phyloP scores from a whole-genome alignment of 2,888 invertebrate genomes.

The Apeira syringaria region DNA sequence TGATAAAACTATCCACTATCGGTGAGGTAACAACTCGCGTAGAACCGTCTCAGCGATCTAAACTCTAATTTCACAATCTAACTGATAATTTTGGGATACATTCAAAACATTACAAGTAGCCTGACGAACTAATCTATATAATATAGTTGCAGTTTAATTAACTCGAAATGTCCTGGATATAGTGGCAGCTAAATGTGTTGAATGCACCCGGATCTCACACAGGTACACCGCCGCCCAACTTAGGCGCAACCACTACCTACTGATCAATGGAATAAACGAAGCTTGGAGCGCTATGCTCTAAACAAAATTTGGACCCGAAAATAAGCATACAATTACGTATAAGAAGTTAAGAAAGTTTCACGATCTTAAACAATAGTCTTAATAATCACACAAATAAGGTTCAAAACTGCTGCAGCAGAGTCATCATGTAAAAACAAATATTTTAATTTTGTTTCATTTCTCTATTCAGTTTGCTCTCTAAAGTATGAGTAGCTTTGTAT shows the following conservation, averaged over 20 bases:
- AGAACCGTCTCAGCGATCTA: slow-evolving; percentile 68
- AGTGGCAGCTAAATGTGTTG: slow-evolving; percentile 30
- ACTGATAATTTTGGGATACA: slow-evolving; percentile 63
- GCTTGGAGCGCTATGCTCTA: slow-evolving; percentile 23
- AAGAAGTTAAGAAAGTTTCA: slow-evolving; percentile 10
- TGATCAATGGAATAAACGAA: slow-evolving; percentile 16
- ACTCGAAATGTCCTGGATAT: slow-evolving; percentile 13
- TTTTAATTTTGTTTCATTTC: no score
- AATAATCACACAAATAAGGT: slow-evolving; percentile 1
- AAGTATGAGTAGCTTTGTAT: no score
- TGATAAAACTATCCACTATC: slow-evolving; percentile 76
- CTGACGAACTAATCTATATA: no score
- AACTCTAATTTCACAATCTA: slow-evolving; percentile 70
- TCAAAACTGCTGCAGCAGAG: no score
- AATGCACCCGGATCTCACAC: slow-evolving; percentile 48
- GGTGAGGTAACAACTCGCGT: slow-evolving; percentile 80
- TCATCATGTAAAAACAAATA: no score
- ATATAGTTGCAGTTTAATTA: no score
- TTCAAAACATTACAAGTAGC: slow-evolving; percentile 50
- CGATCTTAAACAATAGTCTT: slow-evolving; percentile 2
- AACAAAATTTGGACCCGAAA: slow-evolving; percentile 46
- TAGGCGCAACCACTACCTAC: slow-evolving; percentile 30
- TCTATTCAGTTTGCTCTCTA: no score
- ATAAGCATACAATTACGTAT: slow-evolving; percentile 25
- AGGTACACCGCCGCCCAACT: slow-evolving; percentile 50